Evolutionary conservation across 2,888 invertebrate species (phyloP).

Genomic region (Flexamia atlantica): DNA sequence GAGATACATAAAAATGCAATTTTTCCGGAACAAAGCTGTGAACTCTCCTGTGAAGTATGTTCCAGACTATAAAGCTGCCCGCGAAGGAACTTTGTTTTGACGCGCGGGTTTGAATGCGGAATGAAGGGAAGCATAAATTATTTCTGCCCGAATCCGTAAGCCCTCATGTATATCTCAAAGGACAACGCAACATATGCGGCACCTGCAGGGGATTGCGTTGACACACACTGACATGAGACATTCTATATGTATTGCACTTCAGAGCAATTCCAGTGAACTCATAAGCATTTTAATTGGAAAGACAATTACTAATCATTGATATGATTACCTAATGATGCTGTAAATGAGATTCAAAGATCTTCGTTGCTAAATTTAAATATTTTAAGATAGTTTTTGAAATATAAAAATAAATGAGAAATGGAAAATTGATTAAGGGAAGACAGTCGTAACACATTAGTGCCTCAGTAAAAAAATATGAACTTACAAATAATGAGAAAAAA

Average conservation of each 20-base stretch:
- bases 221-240: constrained; percentile 12
- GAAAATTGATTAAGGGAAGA: too few species aligned
- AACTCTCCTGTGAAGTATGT: constrained; percentile 54
- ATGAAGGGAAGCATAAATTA: constrained; percentile 54
- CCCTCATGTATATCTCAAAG: constrained; percentile 44
- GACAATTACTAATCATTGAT: too few species aligned
- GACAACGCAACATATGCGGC: constrained; percentile 21
- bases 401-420: too few species aligned
- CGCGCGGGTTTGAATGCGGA: constrained; percentile 46
- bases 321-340: too few species aligned
- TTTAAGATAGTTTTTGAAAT: too few species aligned
- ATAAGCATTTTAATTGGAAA: too few species aligned
- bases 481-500: too few species aligned
- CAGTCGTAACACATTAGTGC: too few species aligned
- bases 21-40: constrained; percentile 48
- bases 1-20: constrained; percentile 28
- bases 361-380: too few species aligned
- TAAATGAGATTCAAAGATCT: too few species aligned
- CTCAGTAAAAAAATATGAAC: too few species aligned
- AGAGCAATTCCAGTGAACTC: too few species aligned
- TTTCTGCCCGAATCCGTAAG: constrained; percentile 41
- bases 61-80: constrained; percentile 38
- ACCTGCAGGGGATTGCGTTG: constrained; percentile 37
- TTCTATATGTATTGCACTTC: neutral
- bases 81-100: constrained; percentile 55